A percentile compares a stretch with the other conserved stretches of the same genome.
Conservation (phyloP, 2,888 invertebrate species). For the Nasonovia ribisnigri region DNA sequence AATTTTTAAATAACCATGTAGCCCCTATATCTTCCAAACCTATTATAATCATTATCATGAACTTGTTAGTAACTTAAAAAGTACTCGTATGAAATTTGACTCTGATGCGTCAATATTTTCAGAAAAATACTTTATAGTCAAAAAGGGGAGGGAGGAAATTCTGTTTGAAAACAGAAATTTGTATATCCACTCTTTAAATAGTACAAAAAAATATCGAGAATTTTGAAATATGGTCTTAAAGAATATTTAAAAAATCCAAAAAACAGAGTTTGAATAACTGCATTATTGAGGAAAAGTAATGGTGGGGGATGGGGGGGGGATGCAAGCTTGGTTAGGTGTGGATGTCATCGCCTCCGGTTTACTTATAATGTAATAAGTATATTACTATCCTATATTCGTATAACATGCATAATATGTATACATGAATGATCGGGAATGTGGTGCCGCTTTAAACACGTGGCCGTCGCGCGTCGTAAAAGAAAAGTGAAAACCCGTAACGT, state of each 20-base stretch:
- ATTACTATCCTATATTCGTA: background rate
- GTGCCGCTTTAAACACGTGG: background rate
- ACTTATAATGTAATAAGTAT: background rate
- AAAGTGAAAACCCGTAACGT: background rate
- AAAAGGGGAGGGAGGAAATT: too few species aligned
- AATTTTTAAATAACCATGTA: too few species aligned
- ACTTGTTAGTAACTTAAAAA: background rate
- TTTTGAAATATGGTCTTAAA: background rate
- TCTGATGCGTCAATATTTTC: background rate
- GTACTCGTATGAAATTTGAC: background rate
- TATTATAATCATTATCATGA: background rate
- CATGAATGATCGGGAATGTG: background rate
- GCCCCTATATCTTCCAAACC: too few species aligned
- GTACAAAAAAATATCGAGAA: background rate
- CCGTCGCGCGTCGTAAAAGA: background rate
- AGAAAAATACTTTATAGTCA: background rate
- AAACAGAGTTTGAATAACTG: background rate
- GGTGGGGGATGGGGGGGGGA: too few species aligned
- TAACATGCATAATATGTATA: background rate
- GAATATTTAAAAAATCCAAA: background rate
- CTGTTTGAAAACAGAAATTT: background rate
- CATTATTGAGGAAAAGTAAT: too few species aligned
- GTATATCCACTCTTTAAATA: background rate
- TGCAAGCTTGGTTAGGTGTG: background rate
- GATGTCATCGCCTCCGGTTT: background rate